These are phyloP conservation scores for Diadegma fenestrale DNA, from an alignment of 2,888 invertebrate species.

Conservation along the genomic window DNA sequence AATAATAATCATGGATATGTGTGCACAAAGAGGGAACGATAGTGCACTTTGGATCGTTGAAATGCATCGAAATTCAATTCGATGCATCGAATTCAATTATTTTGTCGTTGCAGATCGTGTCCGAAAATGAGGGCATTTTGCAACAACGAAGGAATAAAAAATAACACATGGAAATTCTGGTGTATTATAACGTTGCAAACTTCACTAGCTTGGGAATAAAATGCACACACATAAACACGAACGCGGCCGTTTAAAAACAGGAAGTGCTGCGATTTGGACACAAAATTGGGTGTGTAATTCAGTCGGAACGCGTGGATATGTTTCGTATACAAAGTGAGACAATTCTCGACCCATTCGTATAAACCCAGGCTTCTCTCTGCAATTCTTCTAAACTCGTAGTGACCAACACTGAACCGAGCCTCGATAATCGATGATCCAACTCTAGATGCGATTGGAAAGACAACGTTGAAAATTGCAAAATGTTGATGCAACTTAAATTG, in stretches of 20 bases:
- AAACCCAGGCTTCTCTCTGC: constrained; percentile 57
- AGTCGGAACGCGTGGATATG: neutral
- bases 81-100: no score
- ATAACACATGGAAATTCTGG: neutral
- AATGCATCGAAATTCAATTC: neutral
- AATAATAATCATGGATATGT: neutral
- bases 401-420: constrained; percentile 30
- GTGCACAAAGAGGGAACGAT: neutral
- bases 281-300: constrained; percentile 1
- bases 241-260: neutral
- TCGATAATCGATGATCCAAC: constrained; percentile 42
- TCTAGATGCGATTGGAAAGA: constrained; percentile 6
- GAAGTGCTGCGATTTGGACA: constrained; percentile 9
- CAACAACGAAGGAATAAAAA: neutral
- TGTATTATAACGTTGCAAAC: neutral
- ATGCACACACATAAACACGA: neutral
- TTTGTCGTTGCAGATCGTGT: neutral
- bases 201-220: neutral
- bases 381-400: constrained; percentile 28
- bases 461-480: neutral
- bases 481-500: neutral
- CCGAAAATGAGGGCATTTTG: neutral
- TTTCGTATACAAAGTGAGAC: constrained; percentile 9
- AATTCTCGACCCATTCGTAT: constrained; percentile 55
- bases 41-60: neutral